These are phyloP conservation scores for Aelia acuminata DNA, from an alignment of 2,888 invertebrate species.

Conservation along the genomic window DNA sequence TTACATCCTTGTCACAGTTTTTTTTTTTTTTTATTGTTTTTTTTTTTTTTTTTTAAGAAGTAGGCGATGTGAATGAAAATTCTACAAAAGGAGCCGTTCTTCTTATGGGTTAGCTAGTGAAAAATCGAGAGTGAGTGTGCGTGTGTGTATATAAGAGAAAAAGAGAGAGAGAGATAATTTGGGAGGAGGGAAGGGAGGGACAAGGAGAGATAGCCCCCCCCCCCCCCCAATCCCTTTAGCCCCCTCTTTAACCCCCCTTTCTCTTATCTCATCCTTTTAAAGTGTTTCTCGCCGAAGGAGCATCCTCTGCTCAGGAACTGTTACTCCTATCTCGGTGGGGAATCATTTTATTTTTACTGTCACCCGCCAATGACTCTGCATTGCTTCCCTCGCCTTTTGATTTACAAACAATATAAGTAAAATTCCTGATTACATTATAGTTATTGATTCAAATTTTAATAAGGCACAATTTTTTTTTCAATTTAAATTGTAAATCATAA, in stretches of 20 bases:
- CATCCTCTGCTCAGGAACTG: not conserved
- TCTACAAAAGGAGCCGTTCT: not conserved
- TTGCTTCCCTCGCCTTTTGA: not conserved
- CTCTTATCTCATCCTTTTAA: conserved; percentile 38
- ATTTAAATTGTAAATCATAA: no score
- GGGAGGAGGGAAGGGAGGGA: not conserved
- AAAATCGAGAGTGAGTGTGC: not conserved
- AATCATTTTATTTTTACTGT: conserved; percentile 30
- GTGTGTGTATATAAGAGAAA: not conserved
- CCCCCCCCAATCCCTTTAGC: not conserved
- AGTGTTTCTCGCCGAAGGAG: not conserved
- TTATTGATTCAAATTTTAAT: no score
- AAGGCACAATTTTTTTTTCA: no score
- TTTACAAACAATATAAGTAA: not conserved
- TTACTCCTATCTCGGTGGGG: not conserved
- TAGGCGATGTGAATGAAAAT: not conserved
- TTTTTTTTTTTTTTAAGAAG: no score
- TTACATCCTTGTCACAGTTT: no score
- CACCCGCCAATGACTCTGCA: not conserved
- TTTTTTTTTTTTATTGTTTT: no score
- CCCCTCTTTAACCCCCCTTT: not conserved
- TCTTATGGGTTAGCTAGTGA: conserved; percentile 5
- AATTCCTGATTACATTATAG: no score
- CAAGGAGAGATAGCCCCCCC: not conserved
- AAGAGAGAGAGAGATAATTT: not conserved